Percentiles rank a stretch among this genome's conserved stretches.
These are phyloP conservation scores for Lophotis ruficrista DNA, from an alignment of 2,113 vertebrate species.

Conservation along the genomic window DNA sequence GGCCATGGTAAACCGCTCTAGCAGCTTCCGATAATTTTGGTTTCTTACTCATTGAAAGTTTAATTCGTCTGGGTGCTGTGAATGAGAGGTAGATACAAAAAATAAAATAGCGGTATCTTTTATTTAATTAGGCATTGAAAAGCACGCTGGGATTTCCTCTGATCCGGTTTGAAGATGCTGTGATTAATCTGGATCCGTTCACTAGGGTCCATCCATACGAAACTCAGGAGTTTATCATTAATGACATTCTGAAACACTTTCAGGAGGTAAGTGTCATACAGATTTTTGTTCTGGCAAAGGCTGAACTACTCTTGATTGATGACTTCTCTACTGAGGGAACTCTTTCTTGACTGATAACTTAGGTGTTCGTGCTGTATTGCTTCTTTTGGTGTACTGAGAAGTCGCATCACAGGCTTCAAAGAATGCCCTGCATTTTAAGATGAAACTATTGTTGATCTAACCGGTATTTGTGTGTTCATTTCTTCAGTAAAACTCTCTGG, in stretches of 20 bases:
- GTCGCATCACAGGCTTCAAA: not conserved
- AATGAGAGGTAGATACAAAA: not conserved
- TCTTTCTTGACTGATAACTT: not conserved
- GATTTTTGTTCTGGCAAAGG: not conserved
- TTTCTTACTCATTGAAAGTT: not conserved
- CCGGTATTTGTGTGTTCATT: not conserved
- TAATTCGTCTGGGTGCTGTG: not conserved
- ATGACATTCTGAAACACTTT: constrained; percentile 95
- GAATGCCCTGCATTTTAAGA: not conserved
- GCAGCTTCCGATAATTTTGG: not conserved
- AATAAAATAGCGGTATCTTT: not conserved
- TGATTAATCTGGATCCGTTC: constrained; percentile 95
- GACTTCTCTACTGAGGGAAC: not conserved
- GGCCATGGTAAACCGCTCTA: not conserved
- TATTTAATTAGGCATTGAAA: constrained; percentile 84
- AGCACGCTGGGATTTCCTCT: constrained; percentile 91
- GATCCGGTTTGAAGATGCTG: constrained; percentile 93
- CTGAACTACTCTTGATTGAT: not conserved
- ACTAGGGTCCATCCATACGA: constrained; percentile 96
- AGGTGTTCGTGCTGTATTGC: not conserved
- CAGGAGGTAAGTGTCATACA: constrained; percentile 83
- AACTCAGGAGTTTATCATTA: constrained; percentile 95
- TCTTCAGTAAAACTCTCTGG: not conserved
- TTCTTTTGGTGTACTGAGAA: not conserved
- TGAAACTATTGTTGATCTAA: not conserved